Evolutionary conservation across 2,113 vertebrate genomes (phyloP).

Genomic region (Hippoglossus stenolepis): DNA sequence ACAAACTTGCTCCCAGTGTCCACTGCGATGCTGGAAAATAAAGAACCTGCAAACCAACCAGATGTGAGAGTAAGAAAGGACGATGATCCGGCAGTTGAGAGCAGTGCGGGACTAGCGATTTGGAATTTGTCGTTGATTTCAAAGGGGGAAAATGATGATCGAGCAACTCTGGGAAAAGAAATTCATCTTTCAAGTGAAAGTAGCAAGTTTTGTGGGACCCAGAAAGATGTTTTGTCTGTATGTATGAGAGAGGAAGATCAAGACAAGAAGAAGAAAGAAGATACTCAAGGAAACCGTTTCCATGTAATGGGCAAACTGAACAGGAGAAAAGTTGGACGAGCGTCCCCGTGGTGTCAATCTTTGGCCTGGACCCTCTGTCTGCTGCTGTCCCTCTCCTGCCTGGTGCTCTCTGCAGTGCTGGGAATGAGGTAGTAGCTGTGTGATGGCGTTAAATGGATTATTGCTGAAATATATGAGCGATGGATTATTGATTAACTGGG

Average conservation of each 20-base stretch:
- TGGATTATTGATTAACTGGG: neutral
- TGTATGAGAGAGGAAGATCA: neutral
- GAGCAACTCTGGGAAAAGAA: neutral
- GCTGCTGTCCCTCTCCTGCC: slow-evolving; percentile 63
- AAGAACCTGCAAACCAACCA: slow-evolving; percentile 9
- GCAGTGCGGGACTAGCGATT: neutral
- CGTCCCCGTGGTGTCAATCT: slow-evolving; percentile 56
- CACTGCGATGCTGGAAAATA: neutral
- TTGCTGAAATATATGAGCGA: neutral
- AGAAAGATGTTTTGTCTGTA: neutral
- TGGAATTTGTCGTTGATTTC: neutral
- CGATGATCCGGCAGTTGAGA: neutral
- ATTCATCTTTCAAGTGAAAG: slow-evolving; percentile 9
- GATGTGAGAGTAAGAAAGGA: neutral
- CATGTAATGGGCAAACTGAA: neutral
- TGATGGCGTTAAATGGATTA: neutral
- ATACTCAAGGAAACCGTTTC: too few species aligned
- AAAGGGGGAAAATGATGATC: neutral
- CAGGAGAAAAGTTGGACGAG: neutral
- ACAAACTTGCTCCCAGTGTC: slow-evolving; percentile 20
- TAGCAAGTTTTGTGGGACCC: neutral
- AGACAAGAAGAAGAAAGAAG: neutral
- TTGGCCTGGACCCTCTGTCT: slow-evolving; percentile 79
- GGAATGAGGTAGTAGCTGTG: slow-evolving; percentile 79
- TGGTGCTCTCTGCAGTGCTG: slow-evolving; percentile 70